Conservation (phyloP, 2,888 invertebrate genomes). For the Ephialtes manifestator region DNA sequence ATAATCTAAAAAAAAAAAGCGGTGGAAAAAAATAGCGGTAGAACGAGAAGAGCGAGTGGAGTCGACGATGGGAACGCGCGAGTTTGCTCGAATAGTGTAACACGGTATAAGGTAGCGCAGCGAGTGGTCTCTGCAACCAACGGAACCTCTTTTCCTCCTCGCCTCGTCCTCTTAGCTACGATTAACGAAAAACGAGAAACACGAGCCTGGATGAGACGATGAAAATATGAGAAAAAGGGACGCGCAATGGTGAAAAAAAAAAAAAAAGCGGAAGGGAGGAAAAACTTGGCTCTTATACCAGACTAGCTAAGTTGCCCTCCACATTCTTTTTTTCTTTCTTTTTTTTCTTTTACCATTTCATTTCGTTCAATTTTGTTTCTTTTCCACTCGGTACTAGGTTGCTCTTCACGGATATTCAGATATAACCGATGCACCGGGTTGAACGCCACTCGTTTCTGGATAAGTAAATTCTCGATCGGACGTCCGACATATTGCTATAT, state of each 20-base stretch:
- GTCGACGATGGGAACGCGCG: slow-evolving; percentile 38
- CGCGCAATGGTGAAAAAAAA: slow-evolving; percentile 10
- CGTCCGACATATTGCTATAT: slow-evolving; percentile 15
- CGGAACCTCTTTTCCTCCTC: slow-evolving; percentile 62
- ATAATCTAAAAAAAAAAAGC: slow-evolving; percentile 33
- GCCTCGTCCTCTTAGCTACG: slow-evolving; percentile 68
- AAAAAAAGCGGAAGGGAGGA: slow-evolving; percentile 53
- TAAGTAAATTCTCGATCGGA: slow-evolving; percentile 65
- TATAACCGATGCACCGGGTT: neutral
- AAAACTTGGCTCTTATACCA: slow-evolving; percentile 55
- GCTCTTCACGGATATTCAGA: slow-evolving; percentile 12
- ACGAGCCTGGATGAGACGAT: slow-evolving; percentile 51
- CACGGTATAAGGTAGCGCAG: slow-evolving; percentile 45
- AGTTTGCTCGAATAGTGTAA: slow-evolving; percentile 53
- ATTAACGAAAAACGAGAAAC: slow-evolving; percentile 65
- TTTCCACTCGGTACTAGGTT: slow-evolving; percentile 65
- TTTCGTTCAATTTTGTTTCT: slow-evolving; percentile 56
- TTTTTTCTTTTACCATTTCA: slow-evolving; percentile 57
- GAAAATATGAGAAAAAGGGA: slow-evolving; percentile 64
- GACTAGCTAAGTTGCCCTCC: slow-evolving; percentile 29
- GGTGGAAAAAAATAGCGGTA: slow-evolving; percentile 23
- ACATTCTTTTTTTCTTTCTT: slow-evolving; percentile 43
- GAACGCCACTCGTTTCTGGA: slow-evolving; percentile 46
- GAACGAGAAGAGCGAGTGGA: slow-evolving; percentile 25
- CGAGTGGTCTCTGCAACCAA: slow-evolving; percentile 50